Evolutionary conservation across 2,797 vertebrate species (phyloP).

Genomic region (Anableps anableps): DNA sequence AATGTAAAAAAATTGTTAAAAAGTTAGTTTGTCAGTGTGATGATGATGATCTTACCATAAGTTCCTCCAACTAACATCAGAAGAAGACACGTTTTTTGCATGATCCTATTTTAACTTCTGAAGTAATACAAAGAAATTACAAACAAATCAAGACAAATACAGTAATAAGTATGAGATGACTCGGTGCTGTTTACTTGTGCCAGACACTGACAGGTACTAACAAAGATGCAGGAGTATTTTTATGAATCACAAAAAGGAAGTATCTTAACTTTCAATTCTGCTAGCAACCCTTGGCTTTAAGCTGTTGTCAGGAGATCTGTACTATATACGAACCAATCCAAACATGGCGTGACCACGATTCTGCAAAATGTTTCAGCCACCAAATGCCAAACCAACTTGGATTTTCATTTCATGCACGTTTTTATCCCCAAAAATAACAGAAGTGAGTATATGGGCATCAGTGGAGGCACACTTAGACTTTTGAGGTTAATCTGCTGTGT

Average conservation of each 20-base stretch:
- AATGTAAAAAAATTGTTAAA: background rate
- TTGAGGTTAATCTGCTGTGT: background rate
- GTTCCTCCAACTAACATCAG: slow-evolving; percentile 33
- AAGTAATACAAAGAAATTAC: background rate
- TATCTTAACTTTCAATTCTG: slow-evolving; percentile 51
- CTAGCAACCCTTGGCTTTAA: background rate
- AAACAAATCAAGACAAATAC: background rate
- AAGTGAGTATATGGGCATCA: slow-evolving; percentile 9
- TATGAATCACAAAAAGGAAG: slow-evolving; percentile 16
- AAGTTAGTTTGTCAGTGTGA: background rate
- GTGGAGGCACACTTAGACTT: background rate
- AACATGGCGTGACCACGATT: background rate
- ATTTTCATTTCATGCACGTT: background rate
- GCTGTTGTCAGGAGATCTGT: background rate
- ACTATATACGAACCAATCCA: background rate
- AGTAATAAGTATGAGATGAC: background rate
- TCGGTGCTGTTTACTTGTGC: background rate
- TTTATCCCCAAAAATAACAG: background rate
- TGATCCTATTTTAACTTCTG: slow-evolving; percentile 10
- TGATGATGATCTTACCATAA: slow-evolving; percentile 47
- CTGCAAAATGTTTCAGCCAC: background rate
- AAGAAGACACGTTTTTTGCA: slow-evolving; percentile 46
- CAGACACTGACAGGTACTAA: slow-evolving; percentile 8
- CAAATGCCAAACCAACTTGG: background rate
- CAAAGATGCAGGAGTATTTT: background rate